A percentile compares a stretch with the other conserved stretches of the same genome.
Conservation (phyloP, 2,113 vertebrate genomes). For the Rhineura floridana region DNA sequence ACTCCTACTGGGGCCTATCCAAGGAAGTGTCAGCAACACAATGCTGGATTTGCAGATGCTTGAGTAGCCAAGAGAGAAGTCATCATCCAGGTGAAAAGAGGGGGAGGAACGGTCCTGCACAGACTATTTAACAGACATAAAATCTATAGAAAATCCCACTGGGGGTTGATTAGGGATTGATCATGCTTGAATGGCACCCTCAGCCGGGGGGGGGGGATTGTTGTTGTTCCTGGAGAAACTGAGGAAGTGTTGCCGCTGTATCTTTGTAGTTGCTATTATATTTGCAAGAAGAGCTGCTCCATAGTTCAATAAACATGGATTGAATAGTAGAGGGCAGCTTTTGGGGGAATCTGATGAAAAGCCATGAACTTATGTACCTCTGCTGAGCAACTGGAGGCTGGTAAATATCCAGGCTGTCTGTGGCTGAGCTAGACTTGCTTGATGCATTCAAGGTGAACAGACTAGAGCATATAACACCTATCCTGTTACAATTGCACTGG, state of each 20-base stretch:
- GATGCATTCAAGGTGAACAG: too few relatives aligned
- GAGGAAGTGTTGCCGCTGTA: background rate
- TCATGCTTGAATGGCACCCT: background rate
- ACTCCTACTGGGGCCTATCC: background rate
- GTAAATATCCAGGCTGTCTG: conserved; percentile 36
- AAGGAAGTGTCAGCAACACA: background rate
- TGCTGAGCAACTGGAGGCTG: conserved; percentile 44
- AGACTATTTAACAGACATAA: background rate
- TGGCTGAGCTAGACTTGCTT: rapidly evolving
- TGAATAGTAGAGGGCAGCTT: conserved; percentile 45
- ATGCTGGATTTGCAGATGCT: conserved; percentile 11
- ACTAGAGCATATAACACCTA: too few relatives aligned
- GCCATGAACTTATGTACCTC: conserved; percentile 65
- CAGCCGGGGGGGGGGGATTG: background rate
- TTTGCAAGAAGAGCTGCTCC: conserved; percentile 45
- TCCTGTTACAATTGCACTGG: too few relatives aligned
- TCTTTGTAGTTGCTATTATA: background rate
- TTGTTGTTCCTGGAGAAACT: background rate
- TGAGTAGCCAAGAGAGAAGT: background rate
- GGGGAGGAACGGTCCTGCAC: background rate
- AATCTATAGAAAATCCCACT: background rate
- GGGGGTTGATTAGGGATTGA: background rate
- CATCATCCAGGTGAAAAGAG: background rate
- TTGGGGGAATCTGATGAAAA: conserved; percentile 56
- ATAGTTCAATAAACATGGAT: conserved; percentile 64